A percentile compares a stretch with the other conserved stretches of the same genome.
phyloP scores from a whole-genome alignment of 2,888 invertebrate genomes.

The Lasioglossum zephyrum region DNA sequence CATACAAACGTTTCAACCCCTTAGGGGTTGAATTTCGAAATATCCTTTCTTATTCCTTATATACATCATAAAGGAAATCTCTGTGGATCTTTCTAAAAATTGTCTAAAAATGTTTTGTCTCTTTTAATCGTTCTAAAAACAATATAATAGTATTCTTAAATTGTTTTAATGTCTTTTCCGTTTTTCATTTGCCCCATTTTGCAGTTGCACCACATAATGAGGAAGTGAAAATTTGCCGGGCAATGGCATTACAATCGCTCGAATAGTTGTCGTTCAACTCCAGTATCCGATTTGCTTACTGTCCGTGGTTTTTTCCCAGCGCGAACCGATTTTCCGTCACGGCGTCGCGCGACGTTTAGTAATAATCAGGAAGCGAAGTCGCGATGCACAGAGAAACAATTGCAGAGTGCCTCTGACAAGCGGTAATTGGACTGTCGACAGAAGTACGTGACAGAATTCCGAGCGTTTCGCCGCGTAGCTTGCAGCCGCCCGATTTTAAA shows the following conservation, averaged over 20 bases:
- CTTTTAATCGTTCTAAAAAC: no score
- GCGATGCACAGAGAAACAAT: constrained; percentile 37
- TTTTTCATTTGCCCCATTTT: no score
- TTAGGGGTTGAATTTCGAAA: no score
- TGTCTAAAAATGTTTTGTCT: no score
- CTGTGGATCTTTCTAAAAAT: no score
- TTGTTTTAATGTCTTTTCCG: no score
- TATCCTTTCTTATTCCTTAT: no score
- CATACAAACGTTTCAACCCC: no score
- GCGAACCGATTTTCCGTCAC: neutral
- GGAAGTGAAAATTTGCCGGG: neutral
- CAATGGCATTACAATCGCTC: neutral
- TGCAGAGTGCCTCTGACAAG: constrained; percentile 51
- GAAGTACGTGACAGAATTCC: constrained; percentile 53
- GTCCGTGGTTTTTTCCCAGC: neutral
- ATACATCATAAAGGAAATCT: no score
- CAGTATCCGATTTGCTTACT: neutral
- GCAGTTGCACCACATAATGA: no score
- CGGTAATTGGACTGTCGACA: constrained; percentile 58
- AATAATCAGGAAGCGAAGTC: constrained; percentile 32
- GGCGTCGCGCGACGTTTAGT: constrained; percentile 24
- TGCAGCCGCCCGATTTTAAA: constrained; percentile 36
- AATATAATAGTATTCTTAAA: no score
- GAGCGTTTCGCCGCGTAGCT: constrained; percentile 5
- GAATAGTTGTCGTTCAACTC: neutral